Conservation (phyloP, 2,797 vertebrate genomes). For the Lerista edwardsae region DNA sequence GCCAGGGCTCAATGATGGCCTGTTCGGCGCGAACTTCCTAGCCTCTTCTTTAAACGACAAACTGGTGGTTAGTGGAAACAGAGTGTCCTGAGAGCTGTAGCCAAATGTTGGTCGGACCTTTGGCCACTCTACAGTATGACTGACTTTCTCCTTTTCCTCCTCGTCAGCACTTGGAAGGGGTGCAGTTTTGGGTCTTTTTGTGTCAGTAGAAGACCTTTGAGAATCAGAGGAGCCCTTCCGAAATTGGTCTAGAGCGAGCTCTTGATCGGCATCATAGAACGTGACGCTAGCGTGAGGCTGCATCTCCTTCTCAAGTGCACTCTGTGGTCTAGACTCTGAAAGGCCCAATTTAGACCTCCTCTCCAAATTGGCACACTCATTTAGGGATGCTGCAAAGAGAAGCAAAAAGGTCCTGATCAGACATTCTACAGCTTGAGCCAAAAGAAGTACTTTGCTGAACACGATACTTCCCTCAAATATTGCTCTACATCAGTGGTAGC, state of each 20-base stretch:
- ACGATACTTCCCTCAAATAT: no score
- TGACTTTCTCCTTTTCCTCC: neutral
- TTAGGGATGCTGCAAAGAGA: neutral
- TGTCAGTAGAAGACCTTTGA: neutral
- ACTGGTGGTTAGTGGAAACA: slow-evolving; percentile 12
- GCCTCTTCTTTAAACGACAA: neutral
- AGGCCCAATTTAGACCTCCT: neutral
- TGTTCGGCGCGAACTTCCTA: no score
- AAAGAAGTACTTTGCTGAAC: neutral
- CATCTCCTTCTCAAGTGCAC: neutral
- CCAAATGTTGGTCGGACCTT: neutral
- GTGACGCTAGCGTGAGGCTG: neutral
- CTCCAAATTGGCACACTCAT: neutral
- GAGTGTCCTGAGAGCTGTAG: slow-evolving; percentile 12
- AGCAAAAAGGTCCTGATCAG: neutral
- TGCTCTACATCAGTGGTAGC: no score
- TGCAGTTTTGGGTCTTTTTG: neutral
- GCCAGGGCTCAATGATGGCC: neutral
- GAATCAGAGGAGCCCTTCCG: neutral
- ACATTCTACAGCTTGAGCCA: no score
- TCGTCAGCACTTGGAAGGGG: neutral
- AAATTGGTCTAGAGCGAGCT: neutral
- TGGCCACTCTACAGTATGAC: neutral
- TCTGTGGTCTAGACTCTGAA: neutral
- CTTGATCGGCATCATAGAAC: slow-evolving; percentile 7